phyloP scores from a whole-genome alignment of 2,113 vertebrate species.

The Rhea pennata region DNA sequence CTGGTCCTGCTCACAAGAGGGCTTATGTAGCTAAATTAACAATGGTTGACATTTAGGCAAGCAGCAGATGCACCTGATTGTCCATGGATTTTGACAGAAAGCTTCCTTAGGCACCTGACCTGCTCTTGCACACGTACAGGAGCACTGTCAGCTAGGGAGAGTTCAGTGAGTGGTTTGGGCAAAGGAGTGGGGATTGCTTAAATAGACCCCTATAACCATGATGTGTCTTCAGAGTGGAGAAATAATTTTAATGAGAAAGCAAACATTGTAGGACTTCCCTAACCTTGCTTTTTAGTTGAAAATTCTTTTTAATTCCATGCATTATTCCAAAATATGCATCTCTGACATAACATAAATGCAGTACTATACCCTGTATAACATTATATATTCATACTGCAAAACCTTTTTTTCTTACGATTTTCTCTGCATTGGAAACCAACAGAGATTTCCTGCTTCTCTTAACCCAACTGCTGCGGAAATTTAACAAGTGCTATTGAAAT shows the following conservation, averaged over 20 bases:
- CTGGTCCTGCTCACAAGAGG: background rate
- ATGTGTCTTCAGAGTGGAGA: background rate
- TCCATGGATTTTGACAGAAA: background rate
- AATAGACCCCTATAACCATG: background rate
- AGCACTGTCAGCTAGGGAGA: accelerated
- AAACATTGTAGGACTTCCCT: background rate
- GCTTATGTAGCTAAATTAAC: background rate
- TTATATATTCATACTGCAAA: background rate
- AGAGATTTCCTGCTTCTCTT: background rate
- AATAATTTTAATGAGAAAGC: background rate
- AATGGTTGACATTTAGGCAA: background rate
- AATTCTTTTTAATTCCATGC: background rate
- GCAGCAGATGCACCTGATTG: background rate
- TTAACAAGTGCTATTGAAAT: background rate
- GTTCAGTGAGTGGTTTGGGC: background rate
- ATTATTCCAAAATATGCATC: background rate
- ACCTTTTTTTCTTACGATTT: background rate
- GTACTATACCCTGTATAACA: background rate
- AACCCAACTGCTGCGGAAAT: background rate
- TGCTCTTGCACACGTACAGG: background rate
- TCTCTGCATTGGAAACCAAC: background rate
- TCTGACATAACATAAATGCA: background rate
- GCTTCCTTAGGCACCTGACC: background rate
- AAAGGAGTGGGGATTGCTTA: background rate
- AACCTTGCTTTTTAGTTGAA: background rate